Evolutionary conservation across 2,888 invertebrate genomes (phyloP), one percentile per base, ranked within the genome.

Genomic region (Acleris literana): DNA sequence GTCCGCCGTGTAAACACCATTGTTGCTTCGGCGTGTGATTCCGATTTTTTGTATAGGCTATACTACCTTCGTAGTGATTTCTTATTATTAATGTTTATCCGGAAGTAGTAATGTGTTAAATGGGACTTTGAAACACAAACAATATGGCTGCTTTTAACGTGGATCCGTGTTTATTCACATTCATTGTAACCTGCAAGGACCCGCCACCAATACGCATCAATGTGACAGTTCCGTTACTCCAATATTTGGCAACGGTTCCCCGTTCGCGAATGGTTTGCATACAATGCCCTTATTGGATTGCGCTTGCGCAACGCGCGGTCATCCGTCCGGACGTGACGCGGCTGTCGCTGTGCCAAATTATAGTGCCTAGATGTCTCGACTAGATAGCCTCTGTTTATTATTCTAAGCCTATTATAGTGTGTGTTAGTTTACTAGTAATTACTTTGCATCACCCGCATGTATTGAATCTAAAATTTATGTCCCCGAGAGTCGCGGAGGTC

Each of bases 251-350:
- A 77, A 79, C 75, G 74, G 78, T 74, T 78, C 80, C 79, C 77
- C 74, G 70, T 68, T 72, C 76, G 76, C 78, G 71, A 67, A 70
- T 79, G 83, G 85, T 92, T 92, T 88, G 90, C 92, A 92, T 91
- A 92, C 92, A 92, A 92, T 92, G 88, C 85, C 88, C 87, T 86
- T 90, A 85, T 80, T 78, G 78, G 79, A 54, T 59, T 67, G 76
- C 77, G 81, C 81, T 90, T 90, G 90, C 88, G 89, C 88, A 90
- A 89, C 83, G 69, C 73, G 79, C 81, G 87, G 85, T 82, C 86
- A 85, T 75, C 78, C 79, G 83, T 86, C 87, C 90, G 91, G 92
- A 92, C 88, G 86, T 86, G 88, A 88, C 85, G 88, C 75, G 76
- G 74, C 80, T 80, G 78, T 77, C 77, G 78, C 72, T 74, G 80